phyloP scores from a whole-genome alignment of 2,797 vertebrate species.

The Poecilia wingei region DNA sequence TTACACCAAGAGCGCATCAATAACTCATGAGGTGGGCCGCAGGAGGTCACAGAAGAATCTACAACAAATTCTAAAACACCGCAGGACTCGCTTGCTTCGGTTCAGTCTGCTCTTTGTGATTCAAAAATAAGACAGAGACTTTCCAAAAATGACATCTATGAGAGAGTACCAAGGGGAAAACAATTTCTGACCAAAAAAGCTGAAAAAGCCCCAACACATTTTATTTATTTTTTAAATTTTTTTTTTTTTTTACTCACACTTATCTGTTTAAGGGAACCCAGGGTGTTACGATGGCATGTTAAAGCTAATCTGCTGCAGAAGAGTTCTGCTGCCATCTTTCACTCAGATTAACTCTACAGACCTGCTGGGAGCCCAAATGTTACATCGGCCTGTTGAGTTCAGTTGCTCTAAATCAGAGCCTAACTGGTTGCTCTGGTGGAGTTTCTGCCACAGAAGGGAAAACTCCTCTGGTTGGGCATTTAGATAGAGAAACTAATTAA shows the following conservation, averaged over 20 bases:
- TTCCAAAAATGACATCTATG: background rate
- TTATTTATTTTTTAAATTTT: no score
- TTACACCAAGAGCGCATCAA: background rate
- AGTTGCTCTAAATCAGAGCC: slow-evolving; percentile 24
- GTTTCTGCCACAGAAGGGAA: slow-evolving; percentile 14
- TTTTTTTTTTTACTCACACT: background rate
- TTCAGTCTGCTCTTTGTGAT: background rate
- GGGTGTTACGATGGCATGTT: slow-evolving; percentile 17
- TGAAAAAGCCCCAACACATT: background rate
- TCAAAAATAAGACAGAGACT: background rate
- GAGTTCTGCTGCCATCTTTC: slow-evolving; percentile 28
- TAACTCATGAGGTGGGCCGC: background rate
- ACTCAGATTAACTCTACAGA: slow-evolving; percentile 39
- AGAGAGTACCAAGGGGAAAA: background rate
- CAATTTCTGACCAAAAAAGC: background rate
- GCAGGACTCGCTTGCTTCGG: background rate
- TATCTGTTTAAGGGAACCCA: slow-evolving; percentile 16
- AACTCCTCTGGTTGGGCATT: slow-evolving; percentile 14
- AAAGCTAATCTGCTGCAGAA: slow-evolving; percentile 31
- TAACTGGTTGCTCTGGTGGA: slow-evolving; percentile 45
- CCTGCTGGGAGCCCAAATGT: slow-evolving; percentile 59
- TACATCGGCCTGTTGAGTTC: slow-evolving; percentile 28
- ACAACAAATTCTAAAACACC: background rate
- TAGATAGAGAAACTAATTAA: background rate
- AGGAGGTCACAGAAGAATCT: background rate